Percentiles rank a stretch among this genome's conserved stretches.
Conservation (phyloP, 2,888 invertebrate species). For the Adelognathus sp. region DNA sequence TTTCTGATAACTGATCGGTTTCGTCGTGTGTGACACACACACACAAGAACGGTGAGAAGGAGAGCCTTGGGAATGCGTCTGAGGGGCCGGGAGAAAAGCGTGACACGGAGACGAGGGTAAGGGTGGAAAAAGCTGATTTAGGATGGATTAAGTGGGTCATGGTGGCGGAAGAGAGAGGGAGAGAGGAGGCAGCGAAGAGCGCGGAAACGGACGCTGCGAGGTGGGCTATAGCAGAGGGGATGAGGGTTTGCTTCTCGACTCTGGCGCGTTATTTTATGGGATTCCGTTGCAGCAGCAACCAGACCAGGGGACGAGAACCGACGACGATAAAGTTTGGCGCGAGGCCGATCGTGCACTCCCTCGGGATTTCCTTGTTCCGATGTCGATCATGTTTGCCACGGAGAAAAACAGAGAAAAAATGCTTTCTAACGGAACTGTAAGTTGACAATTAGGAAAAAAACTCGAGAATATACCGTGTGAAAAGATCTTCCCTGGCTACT, state of each 20-base stretch:
- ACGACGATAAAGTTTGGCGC: neutral
- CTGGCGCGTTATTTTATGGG: conserved; percentile 1
- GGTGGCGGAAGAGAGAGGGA: conserved; percentile 14
- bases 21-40: neutral
- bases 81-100: neutral
- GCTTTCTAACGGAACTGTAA: neutral
- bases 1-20: conserved; percentile 29
- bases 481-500: too few species aligned
- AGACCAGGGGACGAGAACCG: too few species aligned
- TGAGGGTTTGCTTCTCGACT: neutral
- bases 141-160: conserved; percentile 66
- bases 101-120: conserved; percentile 1
- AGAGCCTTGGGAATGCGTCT: conserved; percentile 30
- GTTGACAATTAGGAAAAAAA: neutral
- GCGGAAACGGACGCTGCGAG: neutral
- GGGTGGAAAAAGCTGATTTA: conserved; percentile 61
- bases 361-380: neutral
- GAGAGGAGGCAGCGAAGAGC: neutral
- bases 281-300: neutral
- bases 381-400: neutral
- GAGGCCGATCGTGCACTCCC: neutral
- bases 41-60: neutral
- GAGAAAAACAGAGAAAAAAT: neutral
- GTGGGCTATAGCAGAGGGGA: too few species aligned
- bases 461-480: too few species aligned